Evolutionary conservation across 2,888 invertebrate genomes (phyloP).

Genomic region (Frankliniella intonsa): DNA sequence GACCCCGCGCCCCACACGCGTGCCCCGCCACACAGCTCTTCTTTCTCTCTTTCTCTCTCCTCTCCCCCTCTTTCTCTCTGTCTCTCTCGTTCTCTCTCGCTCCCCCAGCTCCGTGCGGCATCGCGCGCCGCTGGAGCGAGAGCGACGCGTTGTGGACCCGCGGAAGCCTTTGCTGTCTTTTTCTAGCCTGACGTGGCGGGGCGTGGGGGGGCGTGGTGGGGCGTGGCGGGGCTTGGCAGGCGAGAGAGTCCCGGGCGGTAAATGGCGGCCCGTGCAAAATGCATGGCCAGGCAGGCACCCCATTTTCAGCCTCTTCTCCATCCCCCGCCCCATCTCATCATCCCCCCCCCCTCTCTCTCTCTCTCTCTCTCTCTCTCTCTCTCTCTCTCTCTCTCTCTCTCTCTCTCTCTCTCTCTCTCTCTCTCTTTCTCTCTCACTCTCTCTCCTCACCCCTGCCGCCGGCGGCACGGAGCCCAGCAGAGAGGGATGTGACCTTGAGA

Average conservation of each 20-base stretch:
- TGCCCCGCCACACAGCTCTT: background rate
- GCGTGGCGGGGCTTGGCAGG: background rate
- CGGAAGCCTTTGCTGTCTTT: too few relatives aligned
- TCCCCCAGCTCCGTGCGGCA: background rate
- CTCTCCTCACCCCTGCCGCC: background rate
- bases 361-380: background rate
- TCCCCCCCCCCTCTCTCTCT: background rate
- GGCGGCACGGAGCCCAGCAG: too few relatives aligned
- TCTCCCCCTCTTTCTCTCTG: background rate
- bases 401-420: background rate
- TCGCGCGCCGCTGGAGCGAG: background rate
- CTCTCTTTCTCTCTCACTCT: background rate
- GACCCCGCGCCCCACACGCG: background rate
- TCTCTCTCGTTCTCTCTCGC: background rate
- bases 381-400: background rate
- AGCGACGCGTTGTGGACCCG: too few relatives aligned
- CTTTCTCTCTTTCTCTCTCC: background rate
- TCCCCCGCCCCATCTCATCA: background rate
- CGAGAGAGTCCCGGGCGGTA: background rate
- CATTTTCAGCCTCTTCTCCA: background rate
- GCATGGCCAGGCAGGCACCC: background rate
- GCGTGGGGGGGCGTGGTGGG: too few relatives aligned
- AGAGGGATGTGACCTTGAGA: too few relatives aligned
- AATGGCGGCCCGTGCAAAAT: conserved; percentile 8
- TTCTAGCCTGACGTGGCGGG: too few relatives aligned